A percentile compares a stretch with the other conserved stretches of the same genome.
These are phyloP conservation scores for Geophilus truncorum DNA, from an alignment of 2,888 invertebrate species.

Conservation along the genomic window DNA sequence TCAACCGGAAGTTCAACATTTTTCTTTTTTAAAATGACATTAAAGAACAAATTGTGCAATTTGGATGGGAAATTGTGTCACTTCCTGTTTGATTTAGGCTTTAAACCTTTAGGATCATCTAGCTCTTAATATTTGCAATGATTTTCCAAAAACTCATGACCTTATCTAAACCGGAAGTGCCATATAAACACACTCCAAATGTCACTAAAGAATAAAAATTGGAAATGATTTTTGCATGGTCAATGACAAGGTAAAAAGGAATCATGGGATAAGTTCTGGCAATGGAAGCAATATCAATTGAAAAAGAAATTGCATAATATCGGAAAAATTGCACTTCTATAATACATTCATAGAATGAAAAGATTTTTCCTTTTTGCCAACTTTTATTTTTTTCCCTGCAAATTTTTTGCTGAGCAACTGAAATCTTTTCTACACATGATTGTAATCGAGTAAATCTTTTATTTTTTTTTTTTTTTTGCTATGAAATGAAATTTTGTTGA, in stretches of 20 bases:
- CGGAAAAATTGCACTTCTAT: neutral
- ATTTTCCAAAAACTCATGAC: no score
- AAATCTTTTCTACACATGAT: neutral
- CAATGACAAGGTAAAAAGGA: neutral
- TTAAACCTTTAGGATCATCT: no score
- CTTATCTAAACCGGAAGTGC: no score
- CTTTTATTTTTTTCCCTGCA: no score
- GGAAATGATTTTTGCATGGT: neutral
- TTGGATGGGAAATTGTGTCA: no score
- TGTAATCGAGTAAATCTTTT: neutral
- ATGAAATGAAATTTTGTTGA: neutral
- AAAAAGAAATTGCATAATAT: neutral
- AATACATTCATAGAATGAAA: neutral
- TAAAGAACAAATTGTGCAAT: no score
- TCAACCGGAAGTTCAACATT: no score
- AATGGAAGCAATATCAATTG: no score
- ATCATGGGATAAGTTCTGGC: neutral
- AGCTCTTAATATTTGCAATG: no score
- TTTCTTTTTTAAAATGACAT: no score
- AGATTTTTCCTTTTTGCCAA: neutral
- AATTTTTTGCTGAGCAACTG: neutral
- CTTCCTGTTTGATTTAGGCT: no score
- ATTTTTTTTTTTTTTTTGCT: neutral
- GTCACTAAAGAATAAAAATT: neutral
- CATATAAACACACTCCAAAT: no score